Evolutionary conservation across 2,113 vertebrate genomes (phyloP), one percentile per base, ranked within the genome.

Genomic region (Tiliqua scincoides): DNA sequence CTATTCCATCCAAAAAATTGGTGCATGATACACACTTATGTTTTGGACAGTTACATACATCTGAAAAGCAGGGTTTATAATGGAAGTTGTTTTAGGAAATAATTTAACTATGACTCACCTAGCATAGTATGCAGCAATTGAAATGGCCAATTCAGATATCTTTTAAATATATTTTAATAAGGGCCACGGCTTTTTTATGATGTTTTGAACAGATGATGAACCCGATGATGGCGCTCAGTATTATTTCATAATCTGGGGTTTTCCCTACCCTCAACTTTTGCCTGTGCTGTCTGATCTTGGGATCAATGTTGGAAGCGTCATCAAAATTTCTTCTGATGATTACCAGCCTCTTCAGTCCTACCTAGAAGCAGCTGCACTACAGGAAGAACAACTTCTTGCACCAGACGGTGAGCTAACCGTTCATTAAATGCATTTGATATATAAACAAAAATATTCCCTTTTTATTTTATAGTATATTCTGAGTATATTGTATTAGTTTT

Each of bases 171-270:
- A 35, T 86, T 77, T 78, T 74, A 72, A 70, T 85, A 52, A 79
- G 80, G 91, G 2, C 57, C 23, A 83, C 43, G 57, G 57, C 85
- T 67, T 89, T 52, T 90, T 74, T 91, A 27, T 87, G 84, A 37
- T 90, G 6, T 92, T 92, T 93, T 94, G 77, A 86, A 84, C 93
- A 99, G 99, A 98, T 67, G 99, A 99, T 87, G 98, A 99, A 94
- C 99, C 99, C 84, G 97, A 97, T 15, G 97, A 98, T 71, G 99
- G 98, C 76, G 97, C 98, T 86, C 97, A 99, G 48, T 96, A 96
- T 93, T 99, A 99, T 93, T 92, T 99, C 91, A 95, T 99, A 82
- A 89, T 99, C 30, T 72, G 97, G 91, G 98, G 97, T 85, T 99
- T 99, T 90, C 88, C 97, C 71, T 95, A 97, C 87, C 97, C 96